These are phyloP conservation scores for Pseudotriccus pelzelni DNA, from an alignment of 2,797 vertebrate genomes.

Conservation along the genomic window DNA sequence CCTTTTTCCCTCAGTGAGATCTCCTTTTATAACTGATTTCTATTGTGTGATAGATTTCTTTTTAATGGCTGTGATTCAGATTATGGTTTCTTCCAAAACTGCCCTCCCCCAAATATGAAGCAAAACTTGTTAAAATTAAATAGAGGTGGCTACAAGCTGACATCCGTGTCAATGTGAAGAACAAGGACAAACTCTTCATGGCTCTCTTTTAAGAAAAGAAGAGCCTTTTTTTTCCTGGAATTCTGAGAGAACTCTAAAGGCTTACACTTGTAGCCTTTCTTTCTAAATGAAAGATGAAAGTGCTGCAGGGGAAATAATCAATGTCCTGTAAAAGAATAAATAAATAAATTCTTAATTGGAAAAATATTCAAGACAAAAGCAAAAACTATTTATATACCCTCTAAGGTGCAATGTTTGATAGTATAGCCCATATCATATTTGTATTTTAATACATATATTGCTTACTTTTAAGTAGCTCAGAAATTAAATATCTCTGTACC, in stretches of 20 bases:
- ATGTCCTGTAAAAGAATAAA: neutral
- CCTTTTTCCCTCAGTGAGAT: neutral
- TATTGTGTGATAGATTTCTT: neutral
- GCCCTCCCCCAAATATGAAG: neutral
- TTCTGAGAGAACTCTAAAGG: slow-evolving; percentile 4
- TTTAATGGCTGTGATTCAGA: neutral
- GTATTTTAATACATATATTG: neutral
- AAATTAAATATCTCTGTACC: neutral
- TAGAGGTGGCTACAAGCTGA: neutral
- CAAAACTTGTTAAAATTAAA: slow-evolving; percentile 20
- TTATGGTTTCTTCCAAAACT: neutral
- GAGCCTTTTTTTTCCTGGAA: neutral
- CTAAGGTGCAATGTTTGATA: neutral
- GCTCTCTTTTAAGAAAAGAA: neutral
- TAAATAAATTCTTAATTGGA: neutral
- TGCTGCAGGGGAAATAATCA: neutral
- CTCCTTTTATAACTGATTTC: neutral
- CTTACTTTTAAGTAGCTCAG: neutral
- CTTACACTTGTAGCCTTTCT: neutral
- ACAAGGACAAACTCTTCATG: neutral
- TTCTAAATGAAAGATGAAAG: slow-evolving; percentile 28
- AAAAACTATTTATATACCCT: neutral
- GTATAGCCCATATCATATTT: neutral
- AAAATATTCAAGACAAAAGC: neutral
- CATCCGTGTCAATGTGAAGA: neutral